Evolutionary conservation across 2,797 vertebrate genomes (phyloP).

Genomic region (Hyperoplus lanceolatus): DNA sequence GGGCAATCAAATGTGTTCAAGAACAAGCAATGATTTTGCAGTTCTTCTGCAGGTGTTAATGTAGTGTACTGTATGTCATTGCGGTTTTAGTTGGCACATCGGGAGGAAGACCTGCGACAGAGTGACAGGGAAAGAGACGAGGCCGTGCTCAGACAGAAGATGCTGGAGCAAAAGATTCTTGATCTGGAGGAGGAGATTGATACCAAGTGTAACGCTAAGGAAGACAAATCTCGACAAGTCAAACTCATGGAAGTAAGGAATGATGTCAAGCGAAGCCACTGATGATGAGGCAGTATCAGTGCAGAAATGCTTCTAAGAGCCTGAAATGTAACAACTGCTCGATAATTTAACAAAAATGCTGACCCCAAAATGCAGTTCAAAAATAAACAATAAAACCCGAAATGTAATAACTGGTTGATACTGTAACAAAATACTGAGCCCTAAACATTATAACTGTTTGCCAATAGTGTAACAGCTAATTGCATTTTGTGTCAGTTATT

Average conservation of each 20-base stretch:
- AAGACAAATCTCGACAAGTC: slow-evolving; percentile 88
- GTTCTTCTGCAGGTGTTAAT: background rate
- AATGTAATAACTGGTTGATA: no score
- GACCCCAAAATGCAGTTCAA: no score
- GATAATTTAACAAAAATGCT: no score
- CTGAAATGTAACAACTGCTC: no score
- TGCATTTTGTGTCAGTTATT: no score
- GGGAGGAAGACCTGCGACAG: slow-evolving; percentile 89
- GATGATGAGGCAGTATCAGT: no score
- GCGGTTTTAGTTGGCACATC: slow-evolving; percentile 83
- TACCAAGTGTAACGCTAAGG: slow-evolving; percentile 86
- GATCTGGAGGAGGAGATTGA: slow-evolving; percentile 91
- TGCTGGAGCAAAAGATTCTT: slow-evolving; percentile 88
- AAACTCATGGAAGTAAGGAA: slow-evolving; percentile 92
- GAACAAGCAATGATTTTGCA: background rate
- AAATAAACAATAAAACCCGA: no score
- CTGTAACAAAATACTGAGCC: no score
- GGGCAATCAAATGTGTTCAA: background rate
- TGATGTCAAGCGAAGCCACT: no score
- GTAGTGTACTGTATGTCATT: background rate
- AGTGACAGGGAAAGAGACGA: slow-evolving; percentile 91
- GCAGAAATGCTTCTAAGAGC: no score
- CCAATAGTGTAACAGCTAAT: no score
- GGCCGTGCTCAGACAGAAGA: slow-evolving; percentile 84
- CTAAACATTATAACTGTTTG: no score